Base-by-base conservation (phyloP, 2,888 invertebrate species). In the Tipula confusa region DNA sequence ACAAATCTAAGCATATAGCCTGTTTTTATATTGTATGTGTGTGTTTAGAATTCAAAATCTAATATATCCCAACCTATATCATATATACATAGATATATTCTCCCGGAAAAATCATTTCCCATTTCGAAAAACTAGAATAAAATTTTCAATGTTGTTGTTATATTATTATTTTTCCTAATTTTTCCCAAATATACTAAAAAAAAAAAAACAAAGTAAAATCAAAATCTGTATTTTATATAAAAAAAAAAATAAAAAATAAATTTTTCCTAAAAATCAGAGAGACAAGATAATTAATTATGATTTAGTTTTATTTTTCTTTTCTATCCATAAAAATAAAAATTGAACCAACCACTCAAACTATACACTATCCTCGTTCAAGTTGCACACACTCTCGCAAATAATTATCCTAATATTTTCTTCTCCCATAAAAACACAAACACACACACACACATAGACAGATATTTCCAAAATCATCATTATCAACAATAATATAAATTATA, bases 31-130 rank as follows among this genome's bases (percentile, higher is more conserved):
- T n/a, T 64, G 64, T 64, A 24, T 64, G 9, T 24, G 11, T 18
- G 13, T 24, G 15, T 43, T 15, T 43, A 43, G 15, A 9, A 64
- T 64, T 64, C 64, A 64, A 64, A 64, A 64, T n/a, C n/a, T n/a
- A n/a, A n/a, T 64, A 64, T 64, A 64, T 64, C 24, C 18, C 24
- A 64, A 64, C 64, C 64, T 64, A 24, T 24, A n/a, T n/a, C n/a
- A n/a, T n/a, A n/a, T n/a, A n/a, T n/a, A n/a, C n/a, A n/a, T n/a
- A n/a, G n/a, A 24, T 15, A 43, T 24, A 24, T 64, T 64, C 64
- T 64, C 64, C 64, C 64, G 64, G 64, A 64, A 64, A 64, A 64
- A 64, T 64, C 64, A 64, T 64, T 64, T 64, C 64, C 64, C 64
- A 64, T 64, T 64, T 24, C 24, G 24, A 64, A 64, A 43, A 64